Conservation (phyloP, 2,113 vertebrate genomes). For the Xiphias gladius region DNA sequence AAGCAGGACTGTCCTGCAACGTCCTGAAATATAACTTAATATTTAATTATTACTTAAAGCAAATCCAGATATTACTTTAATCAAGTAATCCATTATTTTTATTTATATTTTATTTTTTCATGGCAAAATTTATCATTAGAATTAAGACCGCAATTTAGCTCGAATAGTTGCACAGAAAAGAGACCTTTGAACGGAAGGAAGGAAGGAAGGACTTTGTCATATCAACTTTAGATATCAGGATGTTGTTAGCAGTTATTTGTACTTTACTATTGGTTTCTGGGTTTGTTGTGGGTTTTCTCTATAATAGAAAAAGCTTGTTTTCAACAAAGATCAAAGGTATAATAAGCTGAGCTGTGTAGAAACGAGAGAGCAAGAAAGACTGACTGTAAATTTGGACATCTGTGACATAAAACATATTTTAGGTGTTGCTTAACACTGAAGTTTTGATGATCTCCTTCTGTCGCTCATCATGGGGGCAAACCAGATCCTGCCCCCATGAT, state of each 20-base stretch:
- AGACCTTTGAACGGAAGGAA: background rate
- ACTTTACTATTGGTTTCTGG: background rate
- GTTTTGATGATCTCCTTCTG: too few species aligned
- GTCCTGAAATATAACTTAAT: background rate
- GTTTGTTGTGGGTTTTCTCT: background rate
- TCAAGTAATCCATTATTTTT: too few species aligned
- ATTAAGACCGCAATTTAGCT: background rate
- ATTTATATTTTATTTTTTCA: too few species aligned
- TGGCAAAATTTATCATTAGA: background rate
- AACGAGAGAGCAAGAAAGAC: background rate
- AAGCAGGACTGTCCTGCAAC: background rate
- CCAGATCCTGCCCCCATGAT: too few species aligned
- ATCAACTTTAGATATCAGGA: slow-evolving; percentile 2
- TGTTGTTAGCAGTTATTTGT: background rate
- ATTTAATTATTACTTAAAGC: too few species aligned
- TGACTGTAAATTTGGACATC: background rate
- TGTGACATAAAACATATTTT: background rate
- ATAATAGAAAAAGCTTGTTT: background rate
- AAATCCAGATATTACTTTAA: background rate
- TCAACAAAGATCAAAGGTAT: background rate
- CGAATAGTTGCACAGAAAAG: background rate
- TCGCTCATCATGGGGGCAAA: too few species aligned
- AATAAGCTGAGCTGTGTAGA: background rate
- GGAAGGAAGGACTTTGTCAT: slow-evolving; percentile 10
- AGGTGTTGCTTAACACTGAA: background rate